These are phyloP conservation scores for Cliona cf. orientalis DNA, from an alignment of 37 sponge, comb jelly and placozoan species.

Conservation along the genomic window DNA sequence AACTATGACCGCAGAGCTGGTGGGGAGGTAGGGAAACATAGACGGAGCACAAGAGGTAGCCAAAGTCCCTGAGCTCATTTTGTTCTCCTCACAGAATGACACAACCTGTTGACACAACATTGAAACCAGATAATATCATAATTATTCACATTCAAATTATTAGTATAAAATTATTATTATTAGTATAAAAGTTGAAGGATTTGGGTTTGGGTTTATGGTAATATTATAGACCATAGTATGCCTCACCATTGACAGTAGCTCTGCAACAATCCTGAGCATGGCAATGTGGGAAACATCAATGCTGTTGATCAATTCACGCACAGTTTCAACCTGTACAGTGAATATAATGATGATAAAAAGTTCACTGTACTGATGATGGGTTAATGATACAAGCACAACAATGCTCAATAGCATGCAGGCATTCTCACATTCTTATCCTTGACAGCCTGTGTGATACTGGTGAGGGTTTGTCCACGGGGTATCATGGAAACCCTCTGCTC, in stretches of 20 bases:
- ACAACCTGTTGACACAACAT: conserved; percentile 36
- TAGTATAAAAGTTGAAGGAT: too few relatives aligned
- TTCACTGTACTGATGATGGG: neutral
- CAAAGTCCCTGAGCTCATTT: conserved; percentile 77
- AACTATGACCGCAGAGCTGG: conserved; percentile 58
- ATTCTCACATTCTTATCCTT: conserved; percentile 55
- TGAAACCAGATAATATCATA: neutral
- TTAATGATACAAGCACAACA: conserved; percentile 3
- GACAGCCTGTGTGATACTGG: conserved; percentile 26
- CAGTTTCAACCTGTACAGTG: conserved; percentile 20
- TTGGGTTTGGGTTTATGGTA: too few relatives aligned
- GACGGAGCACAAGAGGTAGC: conserved; percentile 88
- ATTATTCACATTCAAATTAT: neutral
- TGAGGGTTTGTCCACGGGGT: conserved; percentile 44
- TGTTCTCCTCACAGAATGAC: conserved; percentile 46
- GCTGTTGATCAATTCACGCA: conserved; percentile 8
- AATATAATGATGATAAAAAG: neutral
- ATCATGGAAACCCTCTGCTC: conserved; percentile 65
- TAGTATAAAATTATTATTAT: too few relatives aligned
- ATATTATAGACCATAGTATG: too few relatives aligned
- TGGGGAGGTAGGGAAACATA: conserved; percentile 73
- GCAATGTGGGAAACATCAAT: conserved; percentile 11
- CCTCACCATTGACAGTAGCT: conserved; percentile 48
- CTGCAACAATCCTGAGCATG: conserved; percentile 52
- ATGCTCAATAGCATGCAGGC: neutral